Evolutionary conservation across 35 echinoderm and acorn worm species (phyloP), one percentile per base, ranked within the genome.

Genomic region (Nesometra sesokonis): DNA sequence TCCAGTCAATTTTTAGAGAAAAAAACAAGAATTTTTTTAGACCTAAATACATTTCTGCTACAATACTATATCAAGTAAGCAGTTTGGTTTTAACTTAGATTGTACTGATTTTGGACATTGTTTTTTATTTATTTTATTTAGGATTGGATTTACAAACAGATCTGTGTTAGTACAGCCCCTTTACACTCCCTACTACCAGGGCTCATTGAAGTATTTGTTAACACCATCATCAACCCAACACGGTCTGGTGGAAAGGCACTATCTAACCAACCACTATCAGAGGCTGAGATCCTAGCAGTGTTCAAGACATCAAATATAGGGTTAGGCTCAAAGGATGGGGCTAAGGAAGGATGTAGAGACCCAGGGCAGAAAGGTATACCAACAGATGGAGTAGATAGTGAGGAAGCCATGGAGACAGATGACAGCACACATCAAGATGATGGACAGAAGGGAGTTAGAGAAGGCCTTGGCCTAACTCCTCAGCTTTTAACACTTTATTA

Each of bases 71-170:
- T n/a, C n/a, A n/a, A n/a, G n/a, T n/a, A n/a, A n/a, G n/a, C n/a
- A n/a, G n/a, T n/a, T n/a, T n/a, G n/a, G n/a, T n/a, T n/a, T n/a
- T n/a, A n/a, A n/a, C n/a, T n/a, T n/a, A n/a, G n/a, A n/a, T n/a
- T n/a, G n/a, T n/a, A n/a, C n/a, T n/a, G n/a, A n/a, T n/a, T n/a
- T n/a, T n/a, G n/a, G n/a, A n/a, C n/a, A n/a, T n/a, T 43, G 39
- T 43, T 79, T 17, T 87, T 31, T 1, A 27, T 87, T 3, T 31
- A 78, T 52, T 11, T 31, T 78, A 33, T 40, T 21, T 82, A 99
- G 96, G 96, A 99, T 86, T 99, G 96, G 96, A 94, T 99, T 38
- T 99, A 90, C 79, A 91, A 90, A 46, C 96, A 99, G 83, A 92
- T 99, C n/a, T 90, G 93, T 46, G 89, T 90, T 57, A 91, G 87